phyloP scores from a whole-genome alignment of 2,113 vertebrate genomes.

The Myxocyprinus asiaticus region DNA sequence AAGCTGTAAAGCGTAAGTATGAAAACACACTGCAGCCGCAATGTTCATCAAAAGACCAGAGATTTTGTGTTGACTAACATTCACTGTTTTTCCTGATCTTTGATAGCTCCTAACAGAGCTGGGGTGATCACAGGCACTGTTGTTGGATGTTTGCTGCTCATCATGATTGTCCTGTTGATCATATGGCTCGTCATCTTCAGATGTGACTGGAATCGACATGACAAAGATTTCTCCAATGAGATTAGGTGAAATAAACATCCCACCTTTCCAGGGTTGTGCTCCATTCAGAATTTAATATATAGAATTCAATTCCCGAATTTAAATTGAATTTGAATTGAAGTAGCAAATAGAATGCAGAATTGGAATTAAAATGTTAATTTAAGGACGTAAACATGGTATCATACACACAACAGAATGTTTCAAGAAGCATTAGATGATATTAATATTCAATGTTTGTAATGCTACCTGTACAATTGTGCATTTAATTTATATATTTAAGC shows the following conservation, averaged over 20 bases:
- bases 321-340: no score
- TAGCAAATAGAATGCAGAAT: no score
- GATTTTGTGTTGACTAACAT: neutral
- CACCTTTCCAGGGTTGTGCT: no score
- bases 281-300: no score
- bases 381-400: no score
- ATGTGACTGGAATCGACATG: conserved; percentile 12
- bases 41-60: neutral
- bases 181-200: conserved; percentile 44
- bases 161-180: conserved; percentile 36
- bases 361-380: no score
- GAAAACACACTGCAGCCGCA: neutral
- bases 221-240: conserved; percentile 52
- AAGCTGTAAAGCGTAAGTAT: conserved; percentile 63
- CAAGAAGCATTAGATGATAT: no score
- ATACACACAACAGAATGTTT: no score
- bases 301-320: no score
- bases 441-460: no score
- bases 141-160: conserved; percentile 45
- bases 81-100: neutral
- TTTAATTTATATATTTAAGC: no score
- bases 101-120: conserved; percentile 45
- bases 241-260: conserved; percentile 37
- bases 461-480: no score
- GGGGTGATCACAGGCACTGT: conserved; percentile 47